Evolutionary conservation across 2,888 invertebrate genomes (phyloP).

Genomic region (Junonia oenone): DNA sequence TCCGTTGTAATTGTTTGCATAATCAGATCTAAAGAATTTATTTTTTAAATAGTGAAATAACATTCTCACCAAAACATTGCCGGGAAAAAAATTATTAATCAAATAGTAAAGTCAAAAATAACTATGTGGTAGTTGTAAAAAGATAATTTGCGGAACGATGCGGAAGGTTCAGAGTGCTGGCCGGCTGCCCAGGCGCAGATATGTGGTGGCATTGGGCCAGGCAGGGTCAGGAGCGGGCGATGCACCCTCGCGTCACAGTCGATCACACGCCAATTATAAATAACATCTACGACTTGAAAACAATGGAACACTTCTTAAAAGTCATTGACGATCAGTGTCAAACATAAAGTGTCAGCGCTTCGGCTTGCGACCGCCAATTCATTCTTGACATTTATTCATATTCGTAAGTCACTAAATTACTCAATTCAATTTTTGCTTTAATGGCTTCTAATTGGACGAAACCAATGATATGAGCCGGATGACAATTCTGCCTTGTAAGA

Average conservation of each 20-base stretch:
- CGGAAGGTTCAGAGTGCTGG: conserved; percentile 68
- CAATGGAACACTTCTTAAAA: conserved; percentile 22
- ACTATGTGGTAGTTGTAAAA: conserved; percentile 45
- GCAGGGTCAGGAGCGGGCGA: conserved; percentile 77
- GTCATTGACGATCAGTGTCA: conserved; percentile 18
- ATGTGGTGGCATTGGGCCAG: conserved; percentile 75
- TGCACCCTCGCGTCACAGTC: conserved; percentile 57
- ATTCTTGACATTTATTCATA: conserved; percentile 15
- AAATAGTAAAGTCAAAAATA: conserved; percentile 28
- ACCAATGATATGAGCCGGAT: conserved; percentile 3
- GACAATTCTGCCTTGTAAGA: background rate
- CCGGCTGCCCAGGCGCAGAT: conserved; percentile 56
- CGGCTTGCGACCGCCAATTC: background rate
- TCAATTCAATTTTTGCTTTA: background rate
- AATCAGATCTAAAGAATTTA: too few relatives aligned
- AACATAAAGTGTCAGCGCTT: conserved; percentile 5
- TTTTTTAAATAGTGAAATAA: background rate
- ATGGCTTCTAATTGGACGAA: background rate
- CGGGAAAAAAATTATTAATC: background rate
- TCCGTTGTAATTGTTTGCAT: too few relatives aligned
- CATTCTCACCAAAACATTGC: background rate
- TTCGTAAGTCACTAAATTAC: background rate
- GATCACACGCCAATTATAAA: conserved; percentile 36
- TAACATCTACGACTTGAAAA: conserved; percentile 25
- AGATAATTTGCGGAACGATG: conserved; percentile 60